phyloP scores from a whole-genome alignment of 1,140 invertebrate species.

The Platyscapa corneri region DNA sequence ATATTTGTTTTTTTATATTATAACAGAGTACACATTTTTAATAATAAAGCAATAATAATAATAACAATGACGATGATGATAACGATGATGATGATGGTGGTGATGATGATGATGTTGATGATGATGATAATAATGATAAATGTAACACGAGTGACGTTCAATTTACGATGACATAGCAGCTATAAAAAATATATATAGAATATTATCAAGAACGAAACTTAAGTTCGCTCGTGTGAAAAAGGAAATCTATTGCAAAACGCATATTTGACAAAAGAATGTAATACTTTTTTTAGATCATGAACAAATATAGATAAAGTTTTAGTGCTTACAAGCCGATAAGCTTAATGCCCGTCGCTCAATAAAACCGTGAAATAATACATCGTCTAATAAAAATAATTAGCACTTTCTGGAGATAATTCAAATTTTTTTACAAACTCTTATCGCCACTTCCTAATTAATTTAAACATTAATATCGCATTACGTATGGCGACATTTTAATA shows the following conservation, averaged over 20 bases:
- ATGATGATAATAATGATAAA: too few species aligned
- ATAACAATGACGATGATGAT: too few species aligned
- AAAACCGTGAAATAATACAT: conserved; percentile 26
- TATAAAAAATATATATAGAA: not conserved
- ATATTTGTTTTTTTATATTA: too few species aligned
- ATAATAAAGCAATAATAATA: too few species aligned
- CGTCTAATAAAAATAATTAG: conserved; percentile 22
- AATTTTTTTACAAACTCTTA: not conserved
- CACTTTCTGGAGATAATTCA: not conserved
- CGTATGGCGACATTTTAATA: not conserved
- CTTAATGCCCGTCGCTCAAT: conserved; percentile 57
- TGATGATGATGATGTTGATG: too few species aligned
- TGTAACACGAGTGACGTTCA: not conserved
- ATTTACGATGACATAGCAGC: not conserved
- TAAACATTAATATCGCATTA: too few species aligned
- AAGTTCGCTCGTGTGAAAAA: not conserved
- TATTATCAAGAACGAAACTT: conserved; percentile 14
- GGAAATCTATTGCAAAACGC: conserved; percentile 42
- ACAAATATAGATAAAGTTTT: conserved; percentile 65
- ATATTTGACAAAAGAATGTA: conserved; percentile 36
- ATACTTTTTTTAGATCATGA: conserved; percentile 62
- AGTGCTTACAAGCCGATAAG: conserved; percentile 63
- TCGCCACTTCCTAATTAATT: conserved; percentile 2
- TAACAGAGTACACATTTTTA: too few species aligned
- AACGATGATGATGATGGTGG: too few species aligned